Evolutionary conservation across 2,797 vertebrate species (phyloP), one percentile per base, ranked within the genome.

Genomic region (Hydrophis major): DNA sequence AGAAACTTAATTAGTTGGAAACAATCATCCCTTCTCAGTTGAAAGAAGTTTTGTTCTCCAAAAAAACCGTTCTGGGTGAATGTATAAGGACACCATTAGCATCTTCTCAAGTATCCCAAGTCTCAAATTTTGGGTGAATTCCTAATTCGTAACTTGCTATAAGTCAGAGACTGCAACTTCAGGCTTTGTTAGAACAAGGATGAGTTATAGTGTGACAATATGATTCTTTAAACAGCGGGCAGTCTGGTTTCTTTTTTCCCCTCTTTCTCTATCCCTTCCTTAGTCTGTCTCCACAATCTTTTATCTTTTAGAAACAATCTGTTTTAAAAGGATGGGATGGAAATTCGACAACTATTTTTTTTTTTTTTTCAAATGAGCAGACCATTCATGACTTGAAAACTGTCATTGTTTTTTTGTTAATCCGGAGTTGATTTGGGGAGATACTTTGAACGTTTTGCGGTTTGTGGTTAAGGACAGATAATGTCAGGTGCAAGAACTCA

Each of bases 1-100:
- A 28, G 59, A 57, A 78, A 59, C 87, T 92, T 92, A 92, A 83
- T 83, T 50, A 53, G 87, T 28, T 78, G 56, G 66, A 83, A 92
- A 89, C n/a, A 22, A 83, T 89, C 28, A 3, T 28, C 66, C 59
- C 37, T 50, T 60, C 63, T n/a, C 22, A 32, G 55, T 53, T 50
- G 91, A 92, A 89, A 83, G 20, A 22, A 22, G 11, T 60, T 28
- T 88, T 59, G 66, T 60, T 89, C 63, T 59, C 87, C 13, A 16
- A 32, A 14, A 74, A 32, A 69, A 66, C 5, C 11, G 6, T 83
- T 60, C 78, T 83, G 87, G 4, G 32, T 61, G 56, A 57, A 78
- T 22, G 27, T 89, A 47, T 59, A n/a, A 92, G 42, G 56, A 74
- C n/a, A n/a, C 55, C 88, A 57, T 60, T 47, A 32, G 56, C 87